phyloP scores from a whole-genome alignment of 92 coral and sea anemone species.

The Parazoanthus darwini region DNA sequence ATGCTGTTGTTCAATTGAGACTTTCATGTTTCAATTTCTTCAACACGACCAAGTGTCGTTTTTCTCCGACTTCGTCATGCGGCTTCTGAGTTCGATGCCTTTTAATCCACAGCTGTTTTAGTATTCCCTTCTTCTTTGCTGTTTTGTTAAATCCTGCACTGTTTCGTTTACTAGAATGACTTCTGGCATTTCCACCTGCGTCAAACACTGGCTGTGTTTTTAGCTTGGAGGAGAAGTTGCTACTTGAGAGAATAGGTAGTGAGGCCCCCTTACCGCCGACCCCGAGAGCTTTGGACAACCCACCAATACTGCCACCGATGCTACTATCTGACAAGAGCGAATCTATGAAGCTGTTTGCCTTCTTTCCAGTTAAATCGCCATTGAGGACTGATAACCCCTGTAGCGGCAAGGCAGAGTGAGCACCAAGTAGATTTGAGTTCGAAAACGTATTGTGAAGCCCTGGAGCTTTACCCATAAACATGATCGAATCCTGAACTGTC shows the following conservation, averaged over 20 bases:
- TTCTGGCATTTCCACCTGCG: constrained; percentile 23
- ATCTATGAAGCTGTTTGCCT: constrained; percentile 20
- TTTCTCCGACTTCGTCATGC: background rate
- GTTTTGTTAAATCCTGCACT: background rate
- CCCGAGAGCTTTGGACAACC: constrained; percentile 25
- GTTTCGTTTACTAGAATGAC: constrained; percentile 3
- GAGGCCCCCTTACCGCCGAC: constrained; percentile 9
- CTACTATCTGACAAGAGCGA: constrained; percentile 19
- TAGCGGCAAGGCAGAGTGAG: background rate
- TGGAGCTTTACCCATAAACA: constrained; percentile 37
- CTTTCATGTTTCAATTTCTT: background rate
- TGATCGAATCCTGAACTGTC: constrained; percentile 23
- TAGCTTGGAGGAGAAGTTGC: constrained; percentile 25
- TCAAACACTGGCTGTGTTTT: constrained; percentile 13
- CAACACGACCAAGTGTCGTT: background rate
- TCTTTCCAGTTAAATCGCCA: constrained; percentile 23
- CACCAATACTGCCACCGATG: constrained; percentile 19
- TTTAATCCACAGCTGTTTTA: constrained; percentile 14
- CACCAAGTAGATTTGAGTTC: background rate
- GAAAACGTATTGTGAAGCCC: background rate
- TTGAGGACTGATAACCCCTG: background rate
- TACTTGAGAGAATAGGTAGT: constrained; percentile 35
- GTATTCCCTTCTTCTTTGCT: background rate
- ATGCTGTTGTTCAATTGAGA: background rate
- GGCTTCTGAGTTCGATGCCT: background rate